phyloP scores from a whole-genome alignment of 2,888 invertebrate genomes.

The Drosophila rellima region DNA sequence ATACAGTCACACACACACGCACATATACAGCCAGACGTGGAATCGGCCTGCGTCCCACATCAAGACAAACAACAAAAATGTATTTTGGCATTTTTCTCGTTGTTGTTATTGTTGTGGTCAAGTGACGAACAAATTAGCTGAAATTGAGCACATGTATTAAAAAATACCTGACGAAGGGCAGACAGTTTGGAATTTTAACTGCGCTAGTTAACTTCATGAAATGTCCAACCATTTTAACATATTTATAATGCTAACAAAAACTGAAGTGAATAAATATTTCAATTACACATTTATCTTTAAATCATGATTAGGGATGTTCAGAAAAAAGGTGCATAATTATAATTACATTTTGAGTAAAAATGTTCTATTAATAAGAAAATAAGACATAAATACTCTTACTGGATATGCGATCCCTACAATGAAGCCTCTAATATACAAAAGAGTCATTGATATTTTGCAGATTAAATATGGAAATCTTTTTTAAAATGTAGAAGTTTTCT shows the following conservation, averaged over 20 bases:
- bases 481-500: background rate
- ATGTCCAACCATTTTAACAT: conserved; percentile 21
- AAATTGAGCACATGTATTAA: conserved; percentile 64
- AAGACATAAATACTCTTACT: background rate
- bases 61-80: conserved; percentile 29
- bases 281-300: conserved; percentile 1
- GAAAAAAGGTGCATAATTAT: background rate
- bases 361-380: background rate
- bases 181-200: conserved; percentile 44
- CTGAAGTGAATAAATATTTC: conserved; percentile 3
- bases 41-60: conserved; percentile 26
- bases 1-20: conserved; percentile 35
- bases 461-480: no score
- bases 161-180: conserved; percentile 58
- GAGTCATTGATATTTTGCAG: no score
- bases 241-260: conserved; percentile 16
- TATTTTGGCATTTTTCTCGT: conserved; percentile 39
- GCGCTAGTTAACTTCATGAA: conserved; percentile 17
- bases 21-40: conserved; percentile 13
- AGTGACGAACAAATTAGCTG: conserved; percentile 76
- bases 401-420: background rate
- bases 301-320: background rate
- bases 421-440: no score
- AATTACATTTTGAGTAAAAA: background rate
- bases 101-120: conserved; percentile 43